Percentiles rank a stretch among this genome's conserved stretches.
These are phyloP conservation scores for Galaxea fascicularis DNA, from an alignment of 92 coral and sea anemone species.

Conservation along the genomic window DNA sequence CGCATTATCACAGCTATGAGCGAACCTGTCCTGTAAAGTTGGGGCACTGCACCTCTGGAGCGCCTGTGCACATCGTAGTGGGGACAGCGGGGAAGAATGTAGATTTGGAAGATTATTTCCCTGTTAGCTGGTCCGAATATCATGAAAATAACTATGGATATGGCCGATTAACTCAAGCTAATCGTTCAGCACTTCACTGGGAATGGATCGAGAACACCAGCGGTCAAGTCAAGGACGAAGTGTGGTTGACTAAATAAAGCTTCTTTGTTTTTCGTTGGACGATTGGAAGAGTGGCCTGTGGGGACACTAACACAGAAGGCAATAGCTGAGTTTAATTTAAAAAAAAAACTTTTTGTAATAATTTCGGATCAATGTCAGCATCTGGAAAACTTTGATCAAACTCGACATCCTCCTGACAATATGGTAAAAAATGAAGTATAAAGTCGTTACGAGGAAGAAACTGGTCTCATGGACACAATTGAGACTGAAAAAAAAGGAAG, in stretches of 20 bases:
- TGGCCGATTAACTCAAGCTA: conserved; percentile 84
- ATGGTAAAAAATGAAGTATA: too few species aligned
- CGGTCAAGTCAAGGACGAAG: conserved; percentile 75
- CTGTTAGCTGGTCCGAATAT: conserved; percentile 87
- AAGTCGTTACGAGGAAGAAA: too few species aligned
- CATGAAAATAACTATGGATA: conserved; percentile 87
- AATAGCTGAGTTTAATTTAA: too few species aligned
- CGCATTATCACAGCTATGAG: conserved; percentile 98
- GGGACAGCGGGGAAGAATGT: conserved; percentile 90
- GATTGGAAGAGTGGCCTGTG: too few species aligned
- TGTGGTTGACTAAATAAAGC: conserved; percentile 68
- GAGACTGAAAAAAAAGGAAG: too few species aligned
- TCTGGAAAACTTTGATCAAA: too few species aligned
- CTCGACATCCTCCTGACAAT: too few species aligned
- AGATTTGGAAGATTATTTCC: conserved; percentile 71
- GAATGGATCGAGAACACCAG: conserved; percentile 87
- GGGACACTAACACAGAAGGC: too few species aligned
- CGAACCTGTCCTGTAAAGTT: conserved; percentile 86
- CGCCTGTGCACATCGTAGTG: conserved; percentile 88
- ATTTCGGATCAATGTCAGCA: too few species aligned
- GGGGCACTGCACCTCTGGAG: conserved; percentile 73
- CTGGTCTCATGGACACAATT: too few species aligned
- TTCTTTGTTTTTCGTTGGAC: neutral
- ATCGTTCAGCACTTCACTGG: conserved; percentile 83
- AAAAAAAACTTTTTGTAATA: too few species aligned